Evolutionary conservation across 2,888 invertebrate species (phyloP).

Genomic region (Eupsilia transversa): DNA sequence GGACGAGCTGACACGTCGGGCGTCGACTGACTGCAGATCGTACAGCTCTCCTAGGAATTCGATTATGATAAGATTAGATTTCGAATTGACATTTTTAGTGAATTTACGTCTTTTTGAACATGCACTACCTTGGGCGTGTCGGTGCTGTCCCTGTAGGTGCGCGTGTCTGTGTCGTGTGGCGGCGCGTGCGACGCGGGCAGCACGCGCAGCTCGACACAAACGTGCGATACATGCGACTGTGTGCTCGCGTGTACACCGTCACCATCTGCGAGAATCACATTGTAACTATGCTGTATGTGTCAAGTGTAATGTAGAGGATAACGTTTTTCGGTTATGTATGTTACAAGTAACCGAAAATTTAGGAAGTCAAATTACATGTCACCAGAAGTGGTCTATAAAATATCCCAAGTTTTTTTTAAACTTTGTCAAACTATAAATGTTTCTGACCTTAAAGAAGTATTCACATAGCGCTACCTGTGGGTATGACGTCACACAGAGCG

Average conservation of each 20-base stretch:
- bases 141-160: constrained; percentile 70
- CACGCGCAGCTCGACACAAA: constrained; percentile 90
- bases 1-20: constrained; percentile 86
- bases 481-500: constrained; percentile 86
- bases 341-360: background rate
- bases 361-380: too few species aligned
- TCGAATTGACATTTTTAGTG: background rate
- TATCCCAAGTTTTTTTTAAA: background rate
- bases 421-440: background rate
- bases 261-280: background rate
- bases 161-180: constrained; percentile 63
- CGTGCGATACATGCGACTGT: constrained; percentile 82
- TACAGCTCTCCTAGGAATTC: constrained; percentile 77
- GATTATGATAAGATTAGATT: background rate
- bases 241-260: constrained; percentile 49
- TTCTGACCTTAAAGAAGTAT: background rate
- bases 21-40: constrained; percentile 84
- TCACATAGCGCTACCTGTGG: constrained; percentile 60
- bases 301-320: background rate
- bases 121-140: constrained; percentile 75
- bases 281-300: background rate
- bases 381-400: background rate
- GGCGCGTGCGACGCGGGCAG: constrained; percentile 74
- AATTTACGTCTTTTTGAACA: background rate
- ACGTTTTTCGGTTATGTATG: background rate